Base-by-base conservation (phyloP, 30 jellyfish, hydroid and myxozoan species). In the Turritopsis rubra region DNA sequence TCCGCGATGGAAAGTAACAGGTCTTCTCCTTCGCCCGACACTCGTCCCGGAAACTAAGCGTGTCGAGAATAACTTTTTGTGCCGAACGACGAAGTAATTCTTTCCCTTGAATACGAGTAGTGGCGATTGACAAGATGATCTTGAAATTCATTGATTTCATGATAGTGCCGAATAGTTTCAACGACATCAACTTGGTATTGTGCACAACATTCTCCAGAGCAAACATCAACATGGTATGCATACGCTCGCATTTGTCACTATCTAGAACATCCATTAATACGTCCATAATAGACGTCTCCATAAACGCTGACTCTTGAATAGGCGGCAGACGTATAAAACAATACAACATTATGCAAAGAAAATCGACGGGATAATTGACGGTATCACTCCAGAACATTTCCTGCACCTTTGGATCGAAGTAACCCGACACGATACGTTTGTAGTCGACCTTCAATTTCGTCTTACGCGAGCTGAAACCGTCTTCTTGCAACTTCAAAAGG, bases 161-260 rank as follows among this genome's bases (percentile, higher is more conserved):
- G 31, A 68, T n/a, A 19, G 31, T 27, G 21, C 77, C 31, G 21
- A 68, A 68, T 23, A 68, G 9, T 68, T 68, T 23, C 28, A 27
- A 27, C 28, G 30, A n/a, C 77, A 68, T 68, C 30, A 68, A n/a
- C 28, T 68, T 23, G 30, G 77, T 68, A 22, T 68, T 68, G 19
- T n/a, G 31, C 28, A 68, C 30, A n/a, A 68, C 28, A 68, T 68
- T 68, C 9, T 68, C 77, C 16, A 68, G 30, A 7, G 31, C 30
- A 22, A 68, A 68, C 77, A 68, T 68, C 28, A 68, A n/a, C 77
- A 68, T n/a, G 30, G 30, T 27, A 19, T 68, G 77, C 77, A 68
- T 68, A 0, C 77, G 16, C 19, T 68, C 19, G 21, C 77, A 68
- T 8, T 16, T 22, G 28, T 68, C 30, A 68, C 77, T 68, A 0